Base-by-base conservation (phyloP, 2,113 vertebrate species). In the Perca schrenkii region DNA sequence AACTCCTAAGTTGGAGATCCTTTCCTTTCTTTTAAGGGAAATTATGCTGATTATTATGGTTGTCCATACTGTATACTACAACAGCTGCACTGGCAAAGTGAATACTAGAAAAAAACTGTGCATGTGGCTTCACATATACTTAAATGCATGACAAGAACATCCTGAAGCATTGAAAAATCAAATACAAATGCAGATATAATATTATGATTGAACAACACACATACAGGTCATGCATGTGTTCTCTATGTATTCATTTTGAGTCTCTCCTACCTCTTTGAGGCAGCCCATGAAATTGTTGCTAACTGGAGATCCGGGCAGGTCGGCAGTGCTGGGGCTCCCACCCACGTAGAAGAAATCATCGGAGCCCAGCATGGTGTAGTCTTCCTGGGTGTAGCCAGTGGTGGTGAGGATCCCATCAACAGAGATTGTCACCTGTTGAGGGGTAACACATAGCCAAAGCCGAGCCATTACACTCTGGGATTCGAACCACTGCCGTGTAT, bases 221-320 rank as follows among this genome's bases (percentile, higher is more conserved):
- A 50, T 15, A 36, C 15, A 0, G 36, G 43, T 40, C 13, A 67
- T 69, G 43, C 47, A 40, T 11, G 19, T 28, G 60, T 14, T 75
- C 8, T 58, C n/a, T 54, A 4, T 61, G 49, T 47, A 63, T 47
- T 74, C 14, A 68, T 40, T 6, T 6, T 16, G n/a, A 61, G 46
- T 43, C 6, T 1, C 21, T 79, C 93, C 43, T 91, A 99, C 98
- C 97, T 99, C 98, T 95, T 96, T 97, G 50, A 99, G 96, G 91
- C 98, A 99, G 88, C 98, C 98, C 98, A 99, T 99, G 94, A 99
- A 99, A 92, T 99, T 99, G 95, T 99, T 99, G 97, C 98, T 99
- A 91, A 99, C 98, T 3, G 98, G 98, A 56, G 98, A 99, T 25
- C 98, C 98, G 19, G 98, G 98, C 79, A 99, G 94, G 91, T 99